Evolutionary conservation across 2,113 vertebrate genomes (phyloP).

Genomic region (Nyctereutes procyonoides): DNA sequence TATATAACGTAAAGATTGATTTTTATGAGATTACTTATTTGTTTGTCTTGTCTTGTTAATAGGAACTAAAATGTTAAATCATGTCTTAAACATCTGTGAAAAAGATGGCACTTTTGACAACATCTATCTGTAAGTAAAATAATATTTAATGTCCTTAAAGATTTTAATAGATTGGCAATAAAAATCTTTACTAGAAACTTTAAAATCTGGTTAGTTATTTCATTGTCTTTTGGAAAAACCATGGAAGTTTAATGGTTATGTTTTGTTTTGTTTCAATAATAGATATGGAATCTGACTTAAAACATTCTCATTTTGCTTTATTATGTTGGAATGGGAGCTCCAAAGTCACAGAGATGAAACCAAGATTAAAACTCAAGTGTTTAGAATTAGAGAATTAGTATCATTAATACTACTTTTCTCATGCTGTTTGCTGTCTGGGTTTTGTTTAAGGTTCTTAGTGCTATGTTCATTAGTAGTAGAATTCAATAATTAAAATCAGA

Average conservation of each 20-base stretch:
- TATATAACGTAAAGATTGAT: conserved; percentile 43
- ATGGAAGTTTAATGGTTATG: not conserved
- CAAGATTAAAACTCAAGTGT: conserved; percentile 20
- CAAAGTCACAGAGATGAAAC: not conserved
- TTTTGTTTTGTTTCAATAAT: conserved; percentile 44
- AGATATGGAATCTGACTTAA: conserved; percentile 27
- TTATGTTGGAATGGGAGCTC: not conserved
- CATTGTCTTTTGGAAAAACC: conserved; percentile 29
- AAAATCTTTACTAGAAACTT: conserved; percentile 48
- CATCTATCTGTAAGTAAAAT: conserved; percentile 98
- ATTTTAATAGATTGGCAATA: conserved; percentile 28
- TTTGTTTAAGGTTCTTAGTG: conserved; percentile 37
- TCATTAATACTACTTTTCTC: conserved; percentile 10
- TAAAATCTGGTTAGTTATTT: conserved; percentile 42
- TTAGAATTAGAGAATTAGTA: conserved; percentile 31
- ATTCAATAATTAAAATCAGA: conserved; percentile 57
- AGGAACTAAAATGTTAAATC: conserved; percentile 99
- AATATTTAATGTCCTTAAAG: conserved; percentile 12
- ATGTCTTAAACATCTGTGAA: conserved; percentile 99
- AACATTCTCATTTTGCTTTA: conserved; percentile 2
- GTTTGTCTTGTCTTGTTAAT: conserved; percentile 75
- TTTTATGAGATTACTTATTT: conserved; percentile 58
- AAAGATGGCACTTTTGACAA: conserved; percentile 99
- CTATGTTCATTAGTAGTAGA: conserved; percentile 16
- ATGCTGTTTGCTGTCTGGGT: not conserved